A percentile compares a stretch with the other conserved stretches of the same genome.
phyloP scores from a whole-genome alignment of 2,888 invertebrate species.

The Epistrophe grossulariae region DNA sequence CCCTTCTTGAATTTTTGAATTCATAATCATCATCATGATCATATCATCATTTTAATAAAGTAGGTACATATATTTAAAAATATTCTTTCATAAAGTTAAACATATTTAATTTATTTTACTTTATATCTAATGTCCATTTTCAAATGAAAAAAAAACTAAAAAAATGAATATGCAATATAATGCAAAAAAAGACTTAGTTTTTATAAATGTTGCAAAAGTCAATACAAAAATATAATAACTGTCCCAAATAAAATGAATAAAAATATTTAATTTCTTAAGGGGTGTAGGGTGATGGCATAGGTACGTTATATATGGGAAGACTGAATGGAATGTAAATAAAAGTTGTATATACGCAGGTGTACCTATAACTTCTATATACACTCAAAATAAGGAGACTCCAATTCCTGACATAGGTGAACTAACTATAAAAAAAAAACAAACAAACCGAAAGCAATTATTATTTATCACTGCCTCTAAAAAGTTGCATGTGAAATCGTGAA shows the following conservation, averaged over 20 bases:
- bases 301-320: background rate
- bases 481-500: constrained; percentile 47
- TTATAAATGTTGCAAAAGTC: background rate
- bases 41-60: too few relatives aligned
- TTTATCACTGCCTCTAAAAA: background rate
- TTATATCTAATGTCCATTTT: too few relatives aligned
- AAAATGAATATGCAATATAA: too few relatives aligned
- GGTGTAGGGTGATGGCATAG: background rate
- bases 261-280: background rate
- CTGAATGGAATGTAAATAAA: background rate
- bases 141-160: too few relatives aligned
- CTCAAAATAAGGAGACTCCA: background rate
- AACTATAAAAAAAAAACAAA: constrained; percentile 18
- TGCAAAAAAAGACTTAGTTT: too few relatives aligned
- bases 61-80: too few relatives aligned
- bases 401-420: background rate
- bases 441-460: constrained; percentile 4
- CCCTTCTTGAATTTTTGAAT: background rate
- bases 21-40: background rate
- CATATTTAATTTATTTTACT: too few relatives aligned
- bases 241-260: background rate
- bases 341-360: background rate
- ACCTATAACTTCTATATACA: background rate
- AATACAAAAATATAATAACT: background rate
- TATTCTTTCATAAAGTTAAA: too few relatives aligned